Evolutionary conservation across 1,140 invertebrate species (phyloP), one percentile per base, ranked within the genome.

Genomic region (Trichomalopsis sarcophagae): DNA sequence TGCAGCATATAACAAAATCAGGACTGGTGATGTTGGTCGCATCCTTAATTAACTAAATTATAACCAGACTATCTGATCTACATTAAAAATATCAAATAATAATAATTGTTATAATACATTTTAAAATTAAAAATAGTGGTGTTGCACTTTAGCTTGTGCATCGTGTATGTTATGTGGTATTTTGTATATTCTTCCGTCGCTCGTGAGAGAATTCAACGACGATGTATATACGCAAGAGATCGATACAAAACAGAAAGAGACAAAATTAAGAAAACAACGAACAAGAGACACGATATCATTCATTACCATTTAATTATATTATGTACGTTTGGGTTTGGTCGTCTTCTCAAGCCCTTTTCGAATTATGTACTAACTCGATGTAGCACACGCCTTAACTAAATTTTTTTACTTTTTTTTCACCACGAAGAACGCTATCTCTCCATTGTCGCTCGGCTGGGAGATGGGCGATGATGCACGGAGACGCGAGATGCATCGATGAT

Each of bases 11-110:
- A 44, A 50, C 40, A 77, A 80, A 81, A 86, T 36, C 84, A 77
- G 87, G 86, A 89, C 89, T 88, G 89, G 89, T 90, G 89, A 92
- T 91, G 89, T 87, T 88, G 86, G 88, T 86, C 88, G 87, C 87
- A 90, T 79, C 88, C 88, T 90, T 91, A 92, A 84, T 89, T 86
- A 84, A 89, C 89, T 91, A 91, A 91, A 84, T 90, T 91, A 91
- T 91, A 89, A 91, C 92, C 89, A 87, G 82, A 87, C 89, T 91
- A 91, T 88, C 86, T 91, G 90, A 90, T 85, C 90, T 92, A 92
- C 86, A 86, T 91, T 89, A 92, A 89, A 90, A 91, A 90, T 91
- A 92, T 91, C 89, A 92, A 92, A 92, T 92, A 91, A 91, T 90
- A 87, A 90, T 90, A 87, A 90, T 91, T 89, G 89, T 89, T 87